Evolutionary conservation across 2,888 invertebrate genomes (phyloP).

Genomic region (Darwinula stevensoni): DNA sequence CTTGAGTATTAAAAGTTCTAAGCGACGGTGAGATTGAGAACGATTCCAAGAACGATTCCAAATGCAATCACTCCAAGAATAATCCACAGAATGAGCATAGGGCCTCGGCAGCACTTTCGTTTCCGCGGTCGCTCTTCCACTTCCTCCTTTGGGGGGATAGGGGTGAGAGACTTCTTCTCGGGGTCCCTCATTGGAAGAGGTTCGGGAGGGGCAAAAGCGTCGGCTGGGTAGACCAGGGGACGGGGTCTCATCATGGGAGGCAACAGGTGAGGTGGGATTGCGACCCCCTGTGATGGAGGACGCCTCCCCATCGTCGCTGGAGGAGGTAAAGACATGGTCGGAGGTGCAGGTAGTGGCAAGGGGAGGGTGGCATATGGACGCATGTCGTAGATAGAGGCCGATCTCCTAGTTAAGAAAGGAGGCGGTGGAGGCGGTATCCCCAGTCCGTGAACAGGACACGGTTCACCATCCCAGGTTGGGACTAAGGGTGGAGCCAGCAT

Average conservation of each 20-base stretch:
- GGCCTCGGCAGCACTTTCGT: constrained; percentile 11
- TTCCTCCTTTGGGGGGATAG: constrained; percentile 7
- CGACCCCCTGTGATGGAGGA: neutral
- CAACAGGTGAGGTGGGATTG: constrained; percentile 1
- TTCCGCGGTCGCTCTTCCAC: neutral
- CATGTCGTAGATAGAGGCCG: too few relatives aligned
- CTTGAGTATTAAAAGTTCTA: too few relatives aligned
- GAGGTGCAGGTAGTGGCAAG: too few relatives aligned
- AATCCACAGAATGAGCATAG: constrained; percentile 13
- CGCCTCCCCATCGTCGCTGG: too few relatives aligned
- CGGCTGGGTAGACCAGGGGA: neutral
- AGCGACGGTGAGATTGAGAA: constrained; percentile 8
- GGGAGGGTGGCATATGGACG: too few relatives aligned
- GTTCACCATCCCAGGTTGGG: constrained; percentile 10
- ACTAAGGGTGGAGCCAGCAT: too few relatives aligned
- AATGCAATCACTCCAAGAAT: constrained; percentile 12
- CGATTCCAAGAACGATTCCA: constrained; percentile 12
- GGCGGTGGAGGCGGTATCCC: too few relatives aligned
- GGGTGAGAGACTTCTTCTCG: constrained; percentile 6
- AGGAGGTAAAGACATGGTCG: too few relatives aligned
- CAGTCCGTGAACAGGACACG: constrained; percentile 11
- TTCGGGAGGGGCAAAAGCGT: constrained; percentile 8
- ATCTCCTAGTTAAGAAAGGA: too few relatives aligned
- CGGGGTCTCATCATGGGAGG: neutral
- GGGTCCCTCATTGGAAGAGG: constrained; percentile 10